A percentile compares a stretch with the other conserved stretches of the same genome.
Evolutionary conservation across 1,140 invertebrate genomes (phyloP).

Genomic region (Orussus abietinus): DNA sequence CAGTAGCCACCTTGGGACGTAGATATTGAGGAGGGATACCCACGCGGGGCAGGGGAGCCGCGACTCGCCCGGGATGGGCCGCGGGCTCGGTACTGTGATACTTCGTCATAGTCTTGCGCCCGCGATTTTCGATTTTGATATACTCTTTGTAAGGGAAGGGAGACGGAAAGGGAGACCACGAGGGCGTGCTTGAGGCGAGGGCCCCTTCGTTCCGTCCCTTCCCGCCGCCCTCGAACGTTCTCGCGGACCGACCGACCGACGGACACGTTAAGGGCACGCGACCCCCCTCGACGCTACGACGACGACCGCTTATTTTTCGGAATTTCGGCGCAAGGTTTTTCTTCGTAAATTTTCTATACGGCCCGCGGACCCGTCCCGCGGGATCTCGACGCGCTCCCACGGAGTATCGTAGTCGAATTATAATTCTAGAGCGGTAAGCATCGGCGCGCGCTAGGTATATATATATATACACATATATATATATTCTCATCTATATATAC

Average conservation of each 20-base stretch:
- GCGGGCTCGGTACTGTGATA: conserved; percentile 43
- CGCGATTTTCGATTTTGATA: not conserved
- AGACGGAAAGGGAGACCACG: no score
- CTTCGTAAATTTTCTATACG: conserved; percentile 33
- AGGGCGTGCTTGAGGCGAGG: no score
- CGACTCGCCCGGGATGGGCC: conserved; percentile 32
- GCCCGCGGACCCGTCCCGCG: conserved; percentile 21
- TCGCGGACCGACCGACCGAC: no score
- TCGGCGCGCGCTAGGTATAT: conserved; percentile 27
- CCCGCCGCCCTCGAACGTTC: no score
- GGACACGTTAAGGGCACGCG: no score
- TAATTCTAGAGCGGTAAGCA: conserved; percentile 29
- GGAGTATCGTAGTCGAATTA: conserved; percentile 36
- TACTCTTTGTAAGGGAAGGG: not conserved
- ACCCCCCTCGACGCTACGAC: no score
- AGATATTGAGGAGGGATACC: conserved; percentile 17
- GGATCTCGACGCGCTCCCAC: conserved; percentile 35
- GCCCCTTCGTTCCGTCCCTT: no score
- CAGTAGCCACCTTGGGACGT: conserved; percentile 24
- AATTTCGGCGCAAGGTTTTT: conserved; percentile 31
- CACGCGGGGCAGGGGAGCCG: conserved; percentile 30
- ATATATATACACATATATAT: conserved; percentile 3
- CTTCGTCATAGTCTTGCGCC: conserved; percentile 38
- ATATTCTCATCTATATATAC: conserved; percentile 25
- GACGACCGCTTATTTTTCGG: no score